These are phyloP conservation scores for Trypoxylon attenuatum DNA, from an alignment of 2,888 invertebrate genomes.

Conservation along the genomic window DNA sequence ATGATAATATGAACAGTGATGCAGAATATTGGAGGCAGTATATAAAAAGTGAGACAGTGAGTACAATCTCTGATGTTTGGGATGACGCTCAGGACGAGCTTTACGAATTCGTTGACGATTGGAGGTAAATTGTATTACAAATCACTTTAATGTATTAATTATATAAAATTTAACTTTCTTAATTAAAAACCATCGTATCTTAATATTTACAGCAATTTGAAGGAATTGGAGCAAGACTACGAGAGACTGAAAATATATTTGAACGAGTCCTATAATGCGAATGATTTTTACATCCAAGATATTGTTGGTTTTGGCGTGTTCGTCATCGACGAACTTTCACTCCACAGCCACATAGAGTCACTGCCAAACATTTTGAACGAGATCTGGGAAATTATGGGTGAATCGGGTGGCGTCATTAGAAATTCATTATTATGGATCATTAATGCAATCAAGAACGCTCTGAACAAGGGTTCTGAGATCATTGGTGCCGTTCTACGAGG, in stretches of 20 bases:
- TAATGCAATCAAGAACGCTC: constrained; percentile 83
- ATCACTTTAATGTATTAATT: too few relatives aligned
- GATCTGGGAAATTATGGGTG: constrained; percentile 90
- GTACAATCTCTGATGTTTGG: constrained; percentile 84
- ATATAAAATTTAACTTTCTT: too few relatives aligned
- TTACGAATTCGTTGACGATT: constrained; percentile 82
- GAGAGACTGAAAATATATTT: constrained; percentile 82
- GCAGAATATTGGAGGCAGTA: constrained; percentile 81
- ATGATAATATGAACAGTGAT: constrained; percentile 74
- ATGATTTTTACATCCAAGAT: constrained; percentile 90
- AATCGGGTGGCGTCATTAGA: constrained; percentile 86
- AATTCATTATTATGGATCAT: constrained; percentile 85
- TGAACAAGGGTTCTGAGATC: constrained; percentile 82
- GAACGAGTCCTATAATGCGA: constrained; percentile 85
- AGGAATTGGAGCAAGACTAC: constrained; percentile 83
- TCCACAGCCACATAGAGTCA: constrained; percentile 85
- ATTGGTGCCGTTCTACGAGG: constrained; percentile 83
- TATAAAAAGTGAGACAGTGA: constrained; percentile 82
- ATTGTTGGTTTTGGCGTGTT: constrained; percentile 82
- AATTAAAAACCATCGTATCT: too few relatives aligned
- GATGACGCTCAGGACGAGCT: constrained; percentile 83
- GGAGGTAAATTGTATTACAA: constrained; percentile 78
- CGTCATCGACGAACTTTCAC: constrained; percentile 85
- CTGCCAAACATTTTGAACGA: constrained; percentile 88
- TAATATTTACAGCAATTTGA: constrained; percentile 79